phyloP scores from a whole-genome alignment of 2,113 vertebrate species.

The pig (Sus scrofa) region T2T-Sscrofa CM000830.6:24537501-24538000 shows the following conservation, averaged over 20 bases:
- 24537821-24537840: conserved; percentile 86
- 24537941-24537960: conserved; percentile 75
- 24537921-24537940: conserved; percentile 85
- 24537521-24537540: conserved; percentile 85
- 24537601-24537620: conserved; percentile 82
- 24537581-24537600: conserved; percentile 87
- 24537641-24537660: conserved; percentile 84
- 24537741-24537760: conserved; percentile 89
- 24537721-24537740: conserved; percentile 88
- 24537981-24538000: conserved; percentile 63
- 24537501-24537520: conserved; percentile 82
- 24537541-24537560: conserved; percentile 78
- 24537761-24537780: conserved; percentile 87
- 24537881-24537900: neutral
- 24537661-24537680: conserved; percentile 87
- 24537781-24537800: conserved; percentile 87
- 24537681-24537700: conserved; percentile 87
- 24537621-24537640: conserved; percentile 88
- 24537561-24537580: conserved; percentile 87
- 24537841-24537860: conserved; percentile 80
- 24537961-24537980: conserved; percentile 71
- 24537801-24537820: conserved; percentile 89
- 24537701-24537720: conserved; percentile 86
- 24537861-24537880: conserved; percentile 87
- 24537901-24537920: conserved; percentile 72